Evolutionary conservation across 1,140 invertebrate species (phyloP).

Genomic region (Sogatella furcifera): DNA sequence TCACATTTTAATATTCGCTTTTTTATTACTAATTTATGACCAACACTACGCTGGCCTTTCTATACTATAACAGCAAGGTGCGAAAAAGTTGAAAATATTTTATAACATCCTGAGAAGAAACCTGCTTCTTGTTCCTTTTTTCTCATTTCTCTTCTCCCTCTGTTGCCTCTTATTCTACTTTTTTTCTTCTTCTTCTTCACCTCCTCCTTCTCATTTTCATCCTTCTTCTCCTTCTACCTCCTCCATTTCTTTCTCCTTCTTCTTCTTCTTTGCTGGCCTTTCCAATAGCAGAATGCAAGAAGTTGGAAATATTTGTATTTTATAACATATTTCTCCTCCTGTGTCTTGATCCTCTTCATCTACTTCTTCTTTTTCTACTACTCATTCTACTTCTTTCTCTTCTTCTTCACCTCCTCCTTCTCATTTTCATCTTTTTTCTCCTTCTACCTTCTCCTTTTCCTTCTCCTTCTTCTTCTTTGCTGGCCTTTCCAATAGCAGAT

Average conservation of each 20-base stretch:
- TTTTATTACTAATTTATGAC: no score
- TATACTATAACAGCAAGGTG: no score
- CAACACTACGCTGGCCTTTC: no score
- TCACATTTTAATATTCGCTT: no score
- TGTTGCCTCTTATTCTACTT: background rate
- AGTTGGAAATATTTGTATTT: no score
- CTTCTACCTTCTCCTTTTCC: background rate
- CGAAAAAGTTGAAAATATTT: no score
- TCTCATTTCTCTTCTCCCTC: no score
- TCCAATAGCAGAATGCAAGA: no score
- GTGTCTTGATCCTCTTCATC: background rate
- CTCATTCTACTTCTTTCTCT: background rate
- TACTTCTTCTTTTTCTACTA: background rate
- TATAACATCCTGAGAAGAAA: no score
- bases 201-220: background rate
- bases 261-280: background rate
- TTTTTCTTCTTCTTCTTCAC: background rate
- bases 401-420: background rate
- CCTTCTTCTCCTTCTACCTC: background rate
- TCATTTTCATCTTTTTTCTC: background rate
- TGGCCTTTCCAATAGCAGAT: no score
- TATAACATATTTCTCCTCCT: background rate
- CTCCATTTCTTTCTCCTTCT: background rate
- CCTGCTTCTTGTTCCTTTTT: no score
- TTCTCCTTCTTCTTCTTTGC: background rate